Evolutionary conservation across 2,888 invertebrate species (phyloP).

Genomic region (Coelinius sp.): DNA sequence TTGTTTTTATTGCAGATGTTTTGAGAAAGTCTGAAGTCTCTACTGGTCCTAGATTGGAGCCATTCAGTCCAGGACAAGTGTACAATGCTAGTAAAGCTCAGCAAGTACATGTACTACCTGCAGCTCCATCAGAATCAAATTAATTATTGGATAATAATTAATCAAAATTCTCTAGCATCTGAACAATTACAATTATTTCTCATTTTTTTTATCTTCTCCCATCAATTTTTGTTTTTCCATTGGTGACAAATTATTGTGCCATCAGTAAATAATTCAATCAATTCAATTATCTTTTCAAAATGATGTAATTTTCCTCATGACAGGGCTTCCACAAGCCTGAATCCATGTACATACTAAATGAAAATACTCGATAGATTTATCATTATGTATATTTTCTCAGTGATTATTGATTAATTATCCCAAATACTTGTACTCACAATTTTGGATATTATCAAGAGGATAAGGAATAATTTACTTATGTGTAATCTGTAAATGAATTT

Average conservation of each 20-base stretch:
- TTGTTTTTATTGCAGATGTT: conserved; percentile 65
- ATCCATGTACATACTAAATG: conserved; percentile 2
- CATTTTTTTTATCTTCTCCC: background rate
- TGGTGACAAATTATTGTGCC: conserved; percentile 5
- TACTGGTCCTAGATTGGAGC: conserved; percentile 82
- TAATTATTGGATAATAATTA: conserved; percentile 48
- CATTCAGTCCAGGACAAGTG: conserved; percentile 92
- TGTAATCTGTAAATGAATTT: background rate
- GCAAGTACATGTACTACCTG: conserved; percentile 88
- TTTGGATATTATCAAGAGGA: background rate
- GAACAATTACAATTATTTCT: background rate
- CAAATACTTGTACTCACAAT: background rate
- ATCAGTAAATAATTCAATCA: too few species aligned
- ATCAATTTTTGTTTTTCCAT: background rate
- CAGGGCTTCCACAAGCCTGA: conserved; percentile 19
- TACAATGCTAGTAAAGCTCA: conserved; percentile 93
- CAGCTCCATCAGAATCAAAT: conserved; percentile 61
- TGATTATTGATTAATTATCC: background rate
- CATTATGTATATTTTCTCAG: background rate
- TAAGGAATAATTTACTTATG: background rate
- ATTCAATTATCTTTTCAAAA: too few species aligned
- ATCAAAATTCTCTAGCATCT: background rate
- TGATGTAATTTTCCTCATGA: conserved; percentile 2
- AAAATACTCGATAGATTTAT: conserved; percentile 20
- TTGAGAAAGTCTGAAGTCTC: conserved; percentile 71